phyloP scores from a whole-genome alignment of 2,797 vertebrate genomes.

The Microchirus variegatus region DNA sequence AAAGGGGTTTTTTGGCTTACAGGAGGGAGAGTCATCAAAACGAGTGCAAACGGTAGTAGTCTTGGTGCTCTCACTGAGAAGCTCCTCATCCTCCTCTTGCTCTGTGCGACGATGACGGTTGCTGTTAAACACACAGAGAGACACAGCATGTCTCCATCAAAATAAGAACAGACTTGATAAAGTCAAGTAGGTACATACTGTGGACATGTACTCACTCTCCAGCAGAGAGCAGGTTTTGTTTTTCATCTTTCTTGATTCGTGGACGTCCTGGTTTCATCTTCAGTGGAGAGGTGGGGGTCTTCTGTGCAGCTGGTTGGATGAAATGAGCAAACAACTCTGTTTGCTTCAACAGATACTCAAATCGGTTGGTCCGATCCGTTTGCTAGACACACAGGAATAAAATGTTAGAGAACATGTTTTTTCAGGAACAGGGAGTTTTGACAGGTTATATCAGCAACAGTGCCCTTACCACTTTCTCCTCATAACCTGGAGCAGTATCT shows the following conservation, averaged over 20 bases:
- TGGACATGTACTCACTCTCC: slow-evolving; percentile 90
- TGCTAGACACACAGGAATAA: slow-evolving; percentile 76
- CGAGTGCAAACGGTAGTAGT: slow-evolving; percentile 95
- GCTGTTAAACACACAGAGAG: slow-evolving; percentile 67
- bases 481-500: slow-evolving; percentile 87
- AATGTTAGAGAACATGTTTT: neutral
- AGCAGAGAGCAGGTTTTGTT: slow-evolving; percentile 94
- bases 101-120: slow-evolving; percentile 97
- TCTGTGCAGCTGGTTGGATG: slow-evolving; percentile 98
- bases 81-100: slow-evolving; percentile 97
- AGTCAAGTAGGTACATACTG: neutral
- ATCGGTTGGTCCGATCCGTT: slow-evolving; percentile 97
- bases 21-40: slow-evolving; percentile 96
- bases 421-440: neutral
- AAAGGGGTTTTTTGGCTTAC: slow-evolving; percentile 74
- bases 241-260: slow-evolving; percentile 96
- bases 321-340: slow-evolving; percentile 99
- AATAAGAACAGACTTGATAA: neutral
- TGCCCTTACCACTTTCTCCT: slow-evolving; percentile 95
- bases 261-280: slow-evolving; percentile 99
- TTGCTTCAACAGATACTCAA: slow-evolving; percentile 98
- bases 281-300: slow-evolving; percentile 97
- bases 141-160: slow-evolving; percentile 2
- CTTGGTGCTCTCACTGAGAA: slow-evolving; percentile 95
- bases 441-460: neutral